Evolutionary conservation across 2,113 vertebrate genomes (phyloP).

Genomic region (Barnardius zonarius): DNA sequence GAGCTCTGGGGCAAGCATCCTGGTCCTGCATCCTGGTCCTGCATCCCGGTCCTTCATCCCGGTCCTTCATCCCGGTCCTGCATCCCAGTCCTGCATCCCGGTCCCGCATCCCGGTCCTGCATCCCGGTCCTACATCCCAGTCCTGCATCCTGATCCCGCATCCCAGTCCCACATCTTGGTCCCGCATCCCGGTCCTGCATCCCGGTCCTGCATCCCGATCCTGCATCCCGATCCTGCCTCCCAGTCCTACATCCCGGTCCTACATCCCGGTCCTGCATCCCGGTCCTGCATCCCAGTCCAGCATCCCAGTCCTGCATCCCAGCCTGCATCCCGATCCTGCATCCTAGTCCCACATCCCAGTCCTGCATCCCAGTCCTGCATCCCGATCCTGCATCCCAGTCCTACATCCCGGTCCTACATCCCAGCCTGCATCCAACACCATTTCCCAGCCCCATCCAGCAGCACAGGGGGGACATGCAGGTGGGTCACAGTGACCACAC

Average conservation of each 20-base stretch:
- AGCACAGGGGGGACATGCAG: fast-evolving
- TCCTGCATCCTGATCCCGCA: not conserved
- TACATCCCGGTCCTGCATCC: too few relatives aligned
- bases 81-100: fast-evolving
- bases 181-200: fast-evolving
- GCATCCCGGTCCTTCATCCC: fast-evolving
- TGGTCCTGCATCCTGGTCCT: fast-evolving
- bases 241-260: fast-evolving
- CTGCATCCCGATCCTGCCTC: fast-evolving
- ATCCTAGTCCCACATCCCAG: not conserved
- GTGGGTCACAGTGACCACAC: fast-evolving
- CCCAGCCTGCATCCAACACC: not conserved
- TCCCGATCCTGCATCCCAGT: fast-evolving
- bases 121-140: not conserved
- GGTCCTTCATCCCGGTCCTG: not conserved
- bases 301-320: fast-evolving
- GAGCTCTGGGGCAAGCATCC: fast-evolving
- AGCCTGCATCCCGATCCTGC: fast-evolving
- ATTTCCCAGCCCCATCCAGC: not conserved
- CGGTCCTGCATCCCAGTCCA: fast-evolving
- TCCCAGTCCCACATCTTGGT: not conserved
- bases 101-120: fast-evolving
- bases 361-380: fast-evolving
- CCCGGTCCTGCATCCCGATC: fast-evolving
- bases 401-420: fast-evolving